phyloP scores from a whole-genome alignment of 2,888 invertebrate genomes.

The Exocentrus adspersus region DNA sequence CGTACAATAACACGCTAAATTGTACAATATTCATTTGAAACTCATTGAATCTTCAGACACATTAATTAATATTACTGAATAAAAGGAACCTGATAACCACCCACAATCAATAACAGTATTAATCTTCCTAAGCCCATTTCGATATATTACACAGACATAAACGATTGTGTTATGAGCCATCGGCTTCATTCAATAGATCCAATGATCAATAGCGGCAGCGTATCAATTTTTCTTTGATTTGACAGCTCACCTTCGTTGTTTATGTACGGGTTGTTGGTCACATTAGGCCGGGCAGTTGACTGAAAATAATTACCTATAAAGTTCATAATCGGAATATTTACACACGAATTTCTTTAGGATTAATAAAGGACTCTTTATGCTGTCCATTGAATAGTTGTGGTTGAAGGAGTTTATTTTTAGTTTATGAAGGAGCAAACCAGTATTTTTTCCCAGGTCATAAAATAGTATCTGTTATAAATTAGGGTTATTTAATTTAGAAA shows the following conservation, averaged over 20 bases:
- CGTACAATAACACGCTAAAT: no score
- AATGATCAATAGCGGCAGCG: conserved; percentile 47
- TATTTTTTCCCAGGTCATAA: no score
- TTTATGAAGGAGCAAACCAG: no score
- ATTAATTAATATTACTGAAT: conserved; percentile 31
- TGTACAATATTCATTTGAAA: no score
- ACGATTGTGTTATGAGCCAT: conserved; percentile 38
- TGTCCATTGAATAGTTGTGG: no score
- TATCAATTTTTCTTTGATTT: conserved; percentile 51
- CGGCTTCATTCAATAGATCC: conserved; percentile 44
- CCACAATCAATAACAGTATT: conserved; percentile 27
- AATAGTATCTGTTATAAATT: no score
- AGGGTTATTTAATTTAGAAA: no score
- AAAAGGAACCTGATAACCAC: conserved; percentile 21
- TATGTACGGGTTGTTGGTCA: conserved; percentile 26
- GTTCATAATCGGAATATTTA: no score
- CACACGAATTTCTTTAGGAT: no score
- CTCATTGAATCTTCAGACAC: neutral
- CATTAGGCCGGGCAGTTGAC: neutral
- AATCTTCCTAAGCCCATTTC: conserved; percentile 9
- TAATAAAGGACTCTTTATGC: no score
- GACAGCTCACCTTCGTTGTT: conserved; percentile 45
- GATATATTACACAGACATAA: conserved; percentile 21
- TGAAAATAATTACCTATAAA: neutral
- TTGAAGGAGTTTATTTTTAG: no score